These are phyloP conservation scores for Drosophila guanche DNA, from an alignment of 1,140 invertebrate species.

Conservation along the genomic window DNA sequence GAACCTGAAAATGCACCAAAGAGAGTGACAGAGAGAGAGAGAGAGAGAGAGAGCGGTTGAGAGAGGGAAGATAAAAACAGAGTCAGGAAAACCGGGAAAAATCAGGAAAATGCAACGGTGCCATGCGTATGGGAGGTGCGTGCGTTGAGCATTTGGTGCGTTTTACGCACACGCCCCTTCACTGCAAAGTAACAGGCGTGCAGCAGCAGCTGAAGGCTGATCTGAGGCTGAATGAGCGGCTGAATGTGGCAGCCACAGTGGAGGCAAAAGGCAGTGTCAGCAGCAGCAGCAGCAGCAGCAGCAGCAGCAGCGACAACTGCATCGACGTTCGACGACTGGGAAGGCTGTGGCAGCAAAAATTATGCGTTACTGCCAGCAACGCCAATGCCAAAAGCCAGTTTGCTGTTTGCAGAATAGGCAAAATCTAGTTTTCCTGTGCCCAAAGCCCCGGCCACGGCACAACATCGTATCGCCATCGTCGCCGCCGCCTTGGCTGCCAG, in stretches of 20 bases:
- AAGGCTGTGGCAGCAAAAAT: slow-evolving; percentile 56
- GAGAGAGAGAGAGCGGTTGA: not conserved
- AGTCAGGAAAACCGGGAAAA: slow-evolving; percentile 23
- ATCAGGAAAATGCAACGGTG: slow-evolving; percentile 55
- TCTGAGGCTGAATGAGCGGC: slow-evolving; percentile 23
- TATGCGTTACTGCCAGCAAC: slow-evolving; percentile 67
- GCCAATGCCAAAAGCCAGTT: slow-evolving; percentile 77
- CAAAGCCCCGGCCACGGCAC: slow-evolving; percentile 30
- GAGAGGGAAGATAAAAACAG: not conserved
- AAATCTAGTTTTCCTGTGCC: slow-evolving; percentile 75
- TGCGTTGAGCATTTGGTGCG: slow-evolving; percentile 50
- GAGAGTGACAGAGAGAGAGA: not conserved
- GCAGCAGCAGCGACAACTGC: slow-evolving; percentile 50
- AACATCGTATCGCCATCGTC: slow-evolving; percentile 8
- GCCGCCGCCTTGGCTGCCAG: slow-evolving; percentile 35
- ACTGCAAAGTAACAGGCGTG: slow-evolving; percentile 82
- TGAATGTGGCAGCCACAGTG: not conserved
- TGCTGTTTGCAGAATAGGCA: slow-evolving; percentile 74
- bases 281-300: slow-evolving; percentile 16
- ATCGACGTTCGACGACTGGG: slow-evolving; percentile 46
- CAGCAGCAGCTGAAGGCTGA: slow-evolving; percentile 45
- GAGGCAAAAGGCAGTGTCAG: not conserved
- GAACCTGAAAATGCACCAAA: slow-evolving; percentile 87
- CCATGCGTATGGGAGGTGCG: slow-evolving; percentile 55
- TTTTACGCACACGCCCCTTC: slow-evolving; percentile 82